Percentiles rank a stretch among this genome's conserved stretches.
Conservation (phyloP, 2,797 vertebrate genomes). For the Brachyalestes nurse region DNA sequence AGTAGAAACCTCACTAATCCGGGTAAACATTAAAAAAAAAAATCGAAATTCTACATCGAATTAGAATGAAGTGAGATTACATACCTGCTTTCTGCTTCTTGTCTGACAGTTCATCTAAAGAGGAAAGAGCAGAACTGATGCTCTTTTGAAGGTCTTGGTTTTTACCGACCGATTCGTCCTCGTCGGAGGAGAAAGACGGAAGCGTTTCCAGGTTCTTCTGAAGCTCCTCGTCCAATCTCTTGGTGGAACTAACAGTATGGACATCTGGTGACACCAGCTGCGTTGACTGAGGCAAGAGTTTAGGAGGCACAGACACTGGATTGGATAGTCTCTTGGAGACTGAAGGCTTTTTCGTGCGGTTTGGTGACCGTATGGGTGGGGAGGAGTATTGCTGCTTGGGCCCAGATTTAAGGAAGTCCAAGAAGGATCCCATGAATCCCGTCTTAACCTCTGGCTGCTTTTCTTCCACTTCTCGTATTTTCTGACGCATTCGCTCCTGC, state of each 20-base stretch:
- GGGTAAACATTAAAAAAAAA: background rate
- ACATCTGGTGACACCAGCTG: slow-evolving; percentile 75
- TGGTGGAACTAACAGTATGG: slow-evolving; percentile 76
- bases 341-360: slow-evolving; percentile 85
- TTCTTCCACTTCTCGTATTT: slow-evolving; percentile 97
- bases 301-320: slow-evolving; percentile 76
- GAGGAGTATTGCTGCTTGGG: slow-evolving; percentile 94
- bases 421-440: slow-evolving; percentile 97
- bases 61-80: background rate
- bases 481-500: slow-evolving; percentile 96
- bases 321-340: slow-evolving; percentile 78
- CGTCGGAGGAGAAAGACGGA: slow-evolving; percentile 95
- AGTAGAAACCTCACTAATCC: background rate
- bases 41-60: background rate
- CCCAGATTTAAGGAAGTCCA: slow-evolving; percentile 97
- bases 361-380: slow-evolving; percentile 87
- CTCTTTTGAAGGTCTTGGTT: slow-evolving; percentile 93
- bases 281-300: slow-evolving; percentile 71
- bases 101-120: slow-evolving; percentile 87
- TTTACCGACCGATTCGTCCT: slow-evolving; percentile 91
- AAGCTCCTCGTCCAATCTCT: slow-evolving; percentile 86
- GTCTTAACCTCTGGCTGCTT: slow-evolving; percentile 98
- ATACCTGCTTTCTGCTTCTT: slow-evolving; percentile 88
- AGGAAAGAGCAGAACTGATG: slow-evolving; percentile 86
- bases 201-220: slow-evolving; percentile 92